Percentiles rank a stretch among this genome's conserved stretches.
Evolutionary conservation across 2,113 vertebrate genomes (phyloP).

Genomic region (Chamaea fasciata): DNA sequence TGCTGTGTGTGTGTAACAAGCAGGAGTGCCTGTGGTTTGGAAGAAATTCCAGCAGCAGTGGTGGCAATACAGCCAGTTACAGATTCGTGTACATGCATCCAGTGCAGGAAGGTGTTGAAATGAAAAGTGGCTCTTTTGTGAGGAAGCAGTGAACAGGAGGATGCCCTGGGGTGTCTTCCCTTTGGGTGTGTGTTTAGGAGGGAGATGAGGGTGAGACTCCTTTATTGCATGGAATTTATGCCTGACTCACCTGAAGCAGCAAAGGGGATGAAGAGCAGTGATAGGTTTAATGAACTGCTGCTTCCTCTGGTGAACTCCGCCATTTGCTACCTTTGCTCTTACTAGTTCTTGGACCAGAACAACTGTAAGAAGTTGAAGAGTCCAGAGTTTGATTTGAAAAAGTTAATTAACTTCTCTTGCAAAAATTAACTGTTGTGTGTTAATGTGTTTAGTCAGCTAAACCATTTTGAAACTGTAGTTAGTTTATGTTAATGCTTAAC

Average conservation of each 20-base stretch:
- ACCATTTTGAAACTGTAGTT: background rate
- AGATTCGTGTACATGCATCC: fast-evolving
- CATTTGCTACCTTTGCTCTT: background rate
- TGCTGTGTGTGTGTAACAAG: background rate
- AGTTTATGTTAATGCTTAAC: background rate
- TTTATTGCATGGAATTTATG: background rate
- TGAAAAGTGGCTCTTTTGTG: background rate
- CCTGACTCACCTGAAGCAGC: background rate
- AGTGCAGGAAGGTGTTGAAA: background rate
- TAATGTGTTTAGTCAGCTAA: background rate
- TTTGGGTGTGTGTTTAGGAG: background rate
- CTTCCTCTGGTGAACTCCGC: background rate
- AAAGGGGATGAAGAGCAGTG: background rate
- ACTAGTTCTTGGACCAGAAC: background rate
- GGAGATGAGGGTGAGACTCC: background rate
- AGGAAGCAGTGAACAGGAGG: background rate
- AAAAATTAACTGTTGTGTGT: background rate
- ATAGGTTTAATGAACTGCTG: fast-evolving
- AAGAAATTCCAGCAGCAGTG: background rate
- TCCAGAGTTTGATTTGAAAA: background rate
- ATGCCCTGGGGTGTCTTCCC: background rate
- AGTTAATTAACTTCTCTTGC: background rate
- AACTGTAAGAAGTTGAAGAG: background rate
- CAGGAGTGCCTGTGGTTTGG: background rate
- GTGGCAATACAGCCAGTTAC: background rate